A percentile compares a stretch with the other conserved stretches of the same genome.
These are phyloP conservation scores for Didymodactylos carnosus DNA, from an alignment of 2,888 invertebrate genomes.

Conservation along the genomic window DNA sequence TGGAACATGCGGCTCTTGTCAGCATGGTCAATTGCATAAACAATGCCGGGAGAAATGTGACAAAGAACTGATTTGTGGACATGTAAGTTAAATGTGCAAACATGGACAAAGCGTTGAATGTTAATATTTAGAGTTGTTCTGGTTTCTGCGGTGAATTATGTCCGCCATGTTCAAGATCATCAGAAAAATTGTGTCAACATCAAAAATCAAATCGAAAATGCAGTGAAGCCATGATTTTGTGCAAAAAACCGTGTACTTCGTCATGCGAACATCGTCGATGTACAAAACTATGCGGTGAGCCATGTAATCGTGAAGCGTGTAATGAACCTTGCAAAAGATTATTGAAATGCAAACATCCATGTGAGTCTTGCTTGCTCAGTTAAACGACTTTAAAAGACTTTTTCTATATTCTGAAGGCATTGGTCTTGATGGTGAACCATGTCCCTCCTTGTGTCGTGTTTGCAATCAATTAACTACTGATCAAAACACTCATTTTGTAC, in stretches of 20 bases:
- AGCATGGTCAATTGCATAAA: not conserved
- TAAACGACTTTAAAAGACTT: not conserved
- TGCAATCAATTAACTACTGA: constrained; percentile 39
- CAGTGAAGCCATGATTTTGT: constrained; percentile 19
- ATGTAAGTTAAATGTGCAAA: constrained; percentile 20
- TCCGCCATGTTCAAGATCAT: constrained; percentile 26
- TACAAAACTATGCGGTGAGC: constrained; percentile 6
- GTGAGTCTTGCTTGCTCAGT: not conserved
- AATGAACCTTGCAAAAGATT: constrained; percentile 8
- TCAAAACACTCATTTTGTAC: constrained; percentile 35
- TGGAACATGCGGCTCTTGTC: not conserved
- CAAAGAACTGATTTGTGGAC: not conserved
- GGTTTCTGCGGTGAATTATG: constrained; percentile 28
- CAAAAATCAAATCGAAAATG: constrained; percentile 18
- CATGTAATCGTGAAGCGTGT: constrained; percentile 13
- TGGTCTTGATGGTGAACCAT: constrained; percentile 50
- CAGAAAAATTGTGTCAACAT: constrained; percentile 22
- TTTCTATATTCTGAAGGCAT: constrained; percentile 21
- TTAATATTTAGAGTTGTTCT: not conserved
- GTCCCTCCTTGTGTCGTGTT: constrained; percentile 42
- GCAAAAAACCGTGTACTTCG: not conserved
- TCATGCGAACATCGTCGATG: constrained; percentile 12
- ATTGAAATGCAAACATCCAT: constrained; percentile 5
- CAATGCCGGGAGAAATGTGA: not conserved
- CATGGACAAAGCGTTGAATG: not conserved